Evolutionary conservation across 2,797 vertebrate genomes (phyloP).

Genomic region (Meda fulgida): DNA sequence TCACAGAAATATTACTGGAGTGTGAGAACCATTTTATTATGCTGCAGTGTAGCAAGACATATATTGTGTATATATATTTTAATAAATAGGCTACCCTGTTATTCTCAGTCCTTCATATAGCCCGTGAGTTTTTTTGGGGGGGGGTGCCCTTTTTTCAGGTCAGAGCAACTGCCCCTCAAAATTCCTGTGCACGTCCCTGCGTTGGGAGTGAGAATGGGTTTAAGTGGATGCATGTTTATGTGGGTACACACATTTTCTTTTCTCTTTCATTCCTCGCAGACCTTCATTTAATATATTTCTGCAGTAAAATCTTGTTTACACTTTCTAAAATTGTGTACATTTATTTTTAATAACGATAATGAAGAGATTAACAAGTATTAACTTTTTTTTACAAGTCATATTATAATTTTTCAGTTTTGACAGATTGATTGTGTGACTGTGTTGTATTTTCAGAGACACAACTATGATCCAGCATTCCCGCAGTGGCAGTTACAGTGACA

Average conservation of each 20-base stretch:
- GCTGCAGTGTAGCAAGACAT: too few relatives aligned
- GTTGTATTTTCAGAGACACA: slow-evolving; percentile 74
- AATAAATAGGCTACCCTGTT: too few relatives aligned
- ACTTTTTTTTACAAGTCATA: neutral
- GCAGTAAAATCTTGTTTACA: neutral
- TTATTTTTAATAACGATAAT: neutral
- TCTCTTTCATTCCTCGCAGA: neutral
- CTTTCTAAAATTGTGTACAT: neutral
- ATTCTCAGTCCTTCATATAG: too few relatives aligned
- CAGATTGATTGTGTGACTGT: slow-evolving; percentile 15
- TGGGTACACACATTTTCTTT: neutral
- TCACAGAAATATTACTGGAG: too few relatives aligned
- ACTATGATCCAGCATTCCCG: slow-evolving; percentile 80
- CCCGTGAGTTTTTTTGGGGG: too few relatives aligned
- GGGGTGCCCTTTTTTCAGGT: too few relatives aligned
- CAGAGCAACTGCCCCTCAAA: too few relatives aligned
- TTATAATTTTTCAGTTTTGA: slow-evolving; percentile 2
- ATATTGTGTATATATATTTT: too few relatives aligned
- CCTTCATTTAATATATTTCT: neutral
- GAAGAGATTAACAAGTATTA: neutral
- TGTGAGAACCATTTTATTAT: too few relatives aligned
- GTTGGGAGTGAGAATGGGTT: neutral
- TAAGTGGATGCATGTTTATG: neutral
- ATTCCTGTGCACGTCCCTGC: too few relatives aligned
- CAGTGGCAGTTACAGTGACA: slow-evolving; percentile 81